Base-by-base conservation (phyloP, 2,888 invertebrate genomes). In the Plebejus anna region DNA sequence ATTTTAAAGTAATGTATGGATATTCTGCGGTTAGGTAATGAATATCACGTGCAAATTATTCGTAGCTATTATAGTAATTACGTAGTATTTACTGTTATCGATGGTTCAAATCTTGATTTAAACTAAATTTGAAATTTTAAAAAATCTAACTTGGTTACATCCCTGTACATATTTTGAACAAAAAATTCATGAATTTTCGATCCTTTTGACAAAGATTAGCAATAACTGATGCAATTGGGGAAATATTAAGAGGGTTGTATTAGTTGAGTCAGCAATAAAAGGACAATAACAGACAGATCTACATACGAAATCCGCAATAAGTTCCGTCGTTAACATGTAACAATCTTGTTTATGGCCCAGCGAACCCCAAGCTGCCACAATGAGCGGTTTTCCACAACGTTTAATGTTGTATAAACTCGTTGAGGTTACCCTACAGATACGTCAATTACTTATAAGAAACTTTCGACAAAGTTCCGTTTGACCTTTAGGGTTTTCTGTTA, bases 321-420 rank as follows among this genome's bases (percentile, higher is more conserved):
- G 80, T 76, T 78, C 75, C 78, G 66, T 77, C 78, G 78, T 79
- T 78, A 77, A 77, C 76, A 57, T 59, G 77, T 78, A 77, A 76
- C 78, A 78, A 77, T 75, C 78, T 77, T 78, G 78, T 79, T 79
- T 79, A 78, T 79, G 61, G 78, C 72, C 75, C 76, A 70, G 76
- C 75, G 75, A 78, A 70, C 77, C 76, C 75, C 75, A 75, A 79
- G 78, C 77, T 47, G 51, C 79, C 77, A 73, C 79, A 82, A 81
- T 80, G 82, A 80, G 82, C 81, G 82, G 82, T 83, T 82, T 83
- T 81, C 83, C 84, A 84, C 82, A 81, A 79, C 80, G 79, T 78
- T 81, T 81, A 79, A 82, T 81, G 80, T 79, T 79, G 78, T 78
- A 76, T 75, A 79, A 78, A 78, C 71, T 47, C 77, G 42, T 77